These are phyloP conservation scores for Synanthedon tipuliformis DNA, from an alignment of 2,888 invertebrate genomes.

Conservation along the genomic window DNA sequence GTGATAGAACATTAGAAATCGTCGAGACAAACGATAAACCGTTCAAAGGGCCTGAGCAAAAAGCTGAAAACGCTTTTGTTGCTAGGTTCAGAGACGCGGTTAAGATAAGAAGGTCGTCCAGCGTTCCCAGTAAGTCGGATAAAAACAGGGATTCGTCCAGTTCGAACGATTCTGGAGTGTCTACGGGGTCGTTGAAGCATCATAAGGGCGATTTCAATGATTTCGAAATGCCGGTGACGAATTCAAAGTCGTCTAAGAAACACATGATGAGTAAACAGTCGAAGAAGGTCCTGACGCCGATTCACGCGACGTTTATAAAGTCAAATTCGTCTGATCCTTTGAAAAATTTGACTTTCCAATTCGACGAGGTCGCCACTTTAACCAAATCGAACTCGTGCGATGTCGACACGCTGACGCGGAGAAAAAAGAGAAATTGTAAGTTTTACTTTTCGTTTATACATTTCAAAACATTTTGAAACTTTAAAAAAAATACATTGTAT, in stretches of 20 bases:
- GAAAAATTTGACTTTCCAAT: constrained; percentile 73
- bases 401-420: constrained; percentile 71
- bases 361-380: constrained; percentile 71
- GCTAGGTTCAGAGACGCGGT: constrained; percentile 67
- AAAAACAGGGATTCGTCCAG: constrained; percentile 78
- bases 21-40: constrained; percentile 33
- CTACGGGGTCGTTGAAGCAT: constrained; percentile 74
- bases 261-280: constrained; percentile 56
- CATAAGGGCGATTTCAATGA: constrained; percentile 73
- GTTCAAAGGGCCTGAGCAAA: constrained; percentile 55
- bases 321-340: constrained; percentile 74
- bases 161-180: constrained; percentile 79
- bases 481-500: too few relatives aligned
- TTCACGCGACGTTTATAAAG: constrained; percentile 70
- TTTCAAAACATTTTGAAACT: too few relatives aligned
- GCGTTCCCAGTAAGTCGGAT: constrained; percentile 76
- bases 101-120: constrained; percentile 75
- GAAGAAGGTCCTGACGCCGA: constrained; percentile 49
- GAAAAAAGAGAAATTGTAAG: constrained; percentile 55
- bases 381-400: constrained; percentile 74
- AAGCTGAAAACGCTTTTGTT: constrained; percentile 49
- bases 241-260: constrained; percentile 56
- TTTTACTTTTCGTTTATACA: neutral
- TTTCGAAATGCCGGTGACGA: constrained; percentile 68
- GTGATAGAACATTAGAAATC: constrained; percentile 18